Evolutionary conservation across 2,797 vertebrate species (phyloP), one percentile per base, ranked within the genome.

Genomic region (Sebastes iracundus): DNA sequence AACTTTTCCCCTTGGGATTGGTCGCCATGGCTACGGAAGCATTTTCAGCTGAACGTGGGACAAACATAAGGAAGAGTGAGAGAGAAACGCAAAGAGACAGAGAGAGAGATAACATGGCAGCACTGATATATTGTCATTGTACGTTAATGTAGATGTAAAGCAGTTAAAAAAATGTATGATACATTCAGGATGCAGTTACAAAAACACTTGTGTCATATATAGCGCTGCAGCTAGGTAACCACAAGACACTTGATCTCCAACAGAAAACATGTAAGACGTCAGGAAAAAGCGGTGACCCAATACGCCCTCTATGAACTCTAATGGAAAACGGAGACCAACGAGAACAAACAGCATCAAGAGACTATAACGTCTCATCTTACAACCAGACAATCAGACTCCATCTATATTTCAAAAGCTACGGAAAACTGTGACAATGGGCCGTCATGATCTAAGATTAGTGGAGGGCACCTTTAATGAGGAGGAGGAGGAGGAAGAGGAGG

Each of bases 381-480:
- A 70, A 70, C 22, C 69, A 86, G 70, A 94, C 92, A 94, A 95
- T 93, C 91, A 91, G 87, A 82, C 81, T 86, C 75, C 88, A 95
- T 95, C 81, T 93, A 95, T 95, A 93, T 95, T 95, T 94, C 86
- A 95, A 79, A 79, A 80, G 91, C 86, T n/a, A 88, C 71, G 89
- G 92, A 94, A 94, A 93, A 92, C 84, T 79, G 90, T 63, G 86
- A 92, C 93, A 95, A 94, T 89, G 78, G 87, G 64, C 84, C 58
- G 66, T 85, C 82, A 78, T 78, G 88, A 90, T 88, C 88, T 84
- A 83, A 93, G 92, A 93, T 91, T 90, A 92, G 90, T n/a, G n/a
- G 75, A 90, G 84, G 84, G 82, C 82, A 81, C 77, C 61, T 83
- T 85, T 92, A 91, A 91, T 88, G 81, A 92, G 75, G 71, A 92